Evolutionary conservation across 1,140 invertebrate genomes (phyloP).

Genomic region (Condylostylus longicornis): DNA sequence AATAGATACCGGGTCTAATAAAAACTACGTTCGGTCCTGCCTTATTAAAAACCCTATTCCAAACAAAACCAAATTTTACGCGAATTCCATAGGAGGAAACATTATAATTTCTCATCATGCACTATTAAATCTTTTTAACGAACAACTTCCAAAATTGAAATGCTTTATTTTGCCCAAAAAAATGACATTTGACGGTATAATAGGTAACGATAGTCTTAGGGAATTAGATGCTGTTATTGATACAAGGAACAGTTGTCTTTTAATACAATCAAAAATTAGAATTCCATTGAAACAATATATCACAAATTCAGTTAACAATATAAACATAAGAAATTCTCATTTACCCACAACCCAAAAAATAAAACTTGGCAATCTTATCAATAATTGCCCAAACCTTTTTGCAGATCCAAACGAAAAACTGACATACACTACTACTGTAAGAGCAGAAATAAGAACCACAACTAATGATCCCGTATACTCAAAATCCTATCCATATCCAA

Average conservation of each 20-base stretch:
- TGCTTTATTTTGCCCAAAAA: constrained; percentile 1
- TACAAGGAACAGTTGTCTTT: neutral
- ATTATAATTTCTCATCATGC: constrained; percentile 6
- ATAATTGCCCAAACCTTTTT: neutral
- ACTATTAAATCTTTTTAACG: constrained; percentile 5
- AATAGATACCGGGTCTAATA: constrained; percentile 9
- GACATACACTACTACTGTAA: neutral
- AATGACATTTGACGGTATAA: neutral
- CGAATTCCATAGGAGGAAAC: constrained; percentile 2
- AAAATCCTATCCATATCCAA: constrained; percentile 12
- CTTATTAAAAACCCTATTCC: neutral
- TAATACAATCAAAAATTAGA: neutral
- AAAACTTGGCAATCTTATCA: neutral
- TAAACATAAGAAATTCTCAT: neutral
- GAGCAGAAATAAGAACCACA: constrained; percentile 1
- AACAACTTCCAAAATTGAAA: constrained; percentile 1
- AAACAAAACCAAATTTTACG: neutral
- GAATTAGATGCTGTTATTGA: neutral
- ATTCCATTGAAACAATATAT: neutral
- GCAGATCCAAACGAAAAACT: constrained; percentile 1
- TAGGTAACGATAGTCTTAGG: constrained; percentile 1
- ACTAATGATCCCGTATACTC: constrained; percentile 3
- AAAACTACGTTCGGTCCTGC: constrained; percentile 1
- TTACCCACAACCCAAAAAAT: neutral
- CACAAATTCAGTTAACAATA: neutral